Percentiles rank a stretch among this genome's conserved stretches.
These are phyloP conservation scores for Sphaerophoria taeniata DNA, from an alignment of 2,888 invertebrate genomes.

Conservation along the genomic window DNA sequence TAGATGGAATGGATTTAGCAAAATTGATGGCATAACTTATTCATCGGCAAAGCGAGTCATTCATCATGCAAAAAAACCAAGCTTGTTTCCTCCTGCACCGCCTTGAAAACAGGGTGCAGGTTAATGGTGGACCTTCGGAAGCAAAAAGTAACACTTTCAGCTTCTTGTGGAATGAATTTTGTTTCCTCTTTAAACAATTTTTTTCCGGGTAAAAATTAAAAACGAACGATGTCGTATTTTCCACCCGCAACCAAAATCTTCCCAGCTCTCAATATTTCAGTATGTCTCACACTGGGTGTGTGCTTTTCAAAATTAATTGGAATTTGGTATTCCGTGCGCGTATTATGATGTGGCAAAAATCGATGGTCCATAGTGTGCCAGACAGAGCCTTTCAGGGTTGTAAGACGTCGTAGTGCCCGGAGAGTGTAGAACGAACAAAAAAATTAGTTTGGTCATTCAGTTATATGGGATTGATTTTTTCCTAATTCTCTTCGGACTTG, in stretches of 20 bases:
- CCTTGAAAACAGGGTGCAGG: no score
- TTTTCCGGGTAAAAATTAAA: not conserved
- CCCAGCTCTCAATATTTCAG: not conserved
- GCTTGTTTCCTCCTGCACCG: no score
- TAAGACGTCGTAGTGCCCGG: conserved; percentile 17
- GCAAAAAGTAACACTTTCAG: no score
- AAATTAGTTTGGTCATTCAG: conserved; percentile 37
- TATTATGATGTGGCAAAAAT: conserved; percentile 61
- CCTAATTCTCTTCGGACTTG: not conserved
- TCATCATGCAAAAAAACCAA: no score
- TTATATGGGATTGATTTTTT: conserved; percentile 26
- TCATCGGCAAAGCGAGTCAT: no score
- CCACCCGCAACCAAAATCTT: not conserved
- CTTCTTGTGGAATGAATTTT: not conserved
- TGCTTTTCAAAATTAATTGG: conserved; percentile 61
- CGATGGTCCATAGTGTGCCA: conserved; percentile 38
- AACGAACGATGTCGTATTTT: not conserved
- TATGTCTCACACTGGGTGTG: not conserved
- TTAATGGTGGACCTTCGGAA: no score
- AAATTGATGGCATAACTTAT: no score
- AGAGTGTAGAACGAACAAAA: conserved; percentile 7
- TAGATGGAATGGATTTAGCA: no score
- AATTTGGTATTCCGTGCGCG: conserved; percentile 63
- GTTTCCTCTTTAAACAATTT: not conserved
- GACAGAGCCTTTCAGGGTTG: conserved; percentile 20